Evolutionary conservation across 2,113 vertebrate genomes (phyloP), one percentile per base, ranked within the genome.

Genomic region (Uria lomvia): DNA sequence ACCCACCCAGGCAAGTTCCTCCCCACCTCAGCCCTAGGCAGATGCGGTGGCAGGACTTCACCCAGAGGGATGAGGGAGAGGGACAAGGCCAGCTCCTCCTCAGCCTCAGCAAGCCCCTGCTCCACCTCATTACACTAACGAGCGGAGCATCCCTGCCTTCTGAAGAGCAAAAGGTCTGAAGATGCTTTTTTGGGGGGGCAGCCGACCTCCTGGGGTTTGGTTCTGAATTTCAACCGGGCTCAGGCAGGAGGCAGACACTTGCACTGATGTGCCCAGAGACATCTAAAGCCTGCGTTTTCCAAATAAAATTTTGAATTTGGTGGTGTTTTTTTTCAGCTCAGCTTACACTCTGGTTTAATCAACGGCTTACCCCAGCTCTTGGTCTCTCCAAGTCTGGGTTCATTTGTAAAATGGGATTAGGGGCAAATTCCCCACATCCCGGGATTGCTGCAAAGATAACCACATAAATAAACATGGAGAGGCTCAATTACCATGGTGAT

Each of bases 71-170:
- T 11, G 40, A 36, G 23, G n/a, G 34, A 27, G 16, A 23, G 17
- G 20, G 5, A 8, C 16, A 30, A 22, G 40, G 26, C 3, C 55
- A 86, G 42, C 36, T 85, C 27, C 30, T 79, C 42, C 30, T 58
- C 52, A 75, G 59, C 43, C 45, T 80, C 85, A 80, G 68, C 11
- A 73, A 87, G 21, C 29, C 38, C 27, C 47, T 75, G 34, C 30
- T 74, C 34, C 18, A 38, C 13, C 16, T 21, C 32, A 16, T 8
- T 26, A 34, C 29, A 59, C 22, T 30, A 60, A 38, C 0, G 0
- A 85, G 53, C 1, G 1, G 12, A 60, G 24, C 8, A 66, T 47
- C 42, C 29, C 27, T 23, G 21, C 27, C 47, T 75, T 58, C 34
- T 21, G 58, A 74, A 29, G 10, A 49, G 24, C 23, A 74, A 38